A percentile compares a stretch with the other conserved stretches of the same genome.
Evolutionary conservation across 2,113 vertebrate species (phyloP).

Genomic region (Neofelis nebulosa): DNA sequence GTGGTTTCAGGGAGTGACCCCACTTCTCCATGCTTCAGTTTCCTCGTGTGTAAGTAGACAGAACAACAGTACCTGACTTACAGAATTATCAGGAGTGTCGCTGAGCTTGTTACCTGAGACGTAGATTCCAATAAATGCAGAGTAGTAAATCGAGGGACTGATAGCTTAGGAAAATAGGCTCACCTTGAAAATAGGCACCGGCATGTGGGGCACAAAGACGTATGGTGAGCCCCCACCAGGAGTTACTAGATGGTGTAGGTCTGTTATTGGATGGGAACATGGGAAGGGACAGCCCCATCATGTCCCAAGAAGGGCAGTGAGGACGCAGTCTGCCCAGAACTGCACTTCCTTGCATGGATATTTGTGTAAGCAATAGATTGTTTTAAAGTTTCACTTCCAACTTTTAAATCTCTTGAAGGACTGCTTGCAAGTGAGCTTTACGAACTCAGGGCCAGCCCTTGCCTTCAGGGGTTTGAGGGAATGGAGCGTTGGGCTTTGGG

Average conservation of each 20-base stretch:
- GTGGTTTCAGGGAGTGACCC: background rate
- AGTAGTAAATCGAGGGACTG: background rate
- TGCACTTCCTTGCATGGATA: background rate
- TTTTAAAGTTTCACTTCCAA: conserved; percentile 50
- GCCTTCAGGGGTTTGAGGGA: conserved; percentile 43
- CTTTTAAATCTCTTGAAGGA: conserved; percentile 62
- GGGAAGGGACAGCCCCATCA: background rate
- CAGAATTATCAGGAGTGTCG: background rate
- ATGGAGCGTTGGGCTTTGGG: conserved; percentile 14
- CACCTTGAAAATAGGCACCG: background rate
- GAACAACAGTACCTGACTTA: background rate
- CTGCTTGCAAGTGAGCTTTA: conserved; percentile 38
- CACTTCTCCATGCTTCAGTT: too few species aligned
- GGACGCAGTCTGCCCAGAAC: background rate
- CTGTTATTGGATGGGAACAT: background rate
- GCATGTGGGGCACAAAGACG: background rate
- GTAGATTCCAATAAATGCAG: background rate
- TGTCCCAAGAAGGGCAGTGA: background rate
- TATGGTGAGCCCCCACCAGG: background rate
- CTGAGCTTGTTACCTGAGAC: background rate
- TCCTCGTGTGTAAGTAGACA: too few species aligned
- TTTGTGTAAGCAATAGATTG: conserved; percentile 35
- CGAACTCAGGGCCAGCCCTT: background rate
- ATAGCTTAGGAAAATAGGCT: background rate
- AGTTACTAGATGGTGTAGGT: background rate